Conservation (phyloP, 2,797 vertebrate genomes). For the Stomatorhinus walkeri region DNA sequence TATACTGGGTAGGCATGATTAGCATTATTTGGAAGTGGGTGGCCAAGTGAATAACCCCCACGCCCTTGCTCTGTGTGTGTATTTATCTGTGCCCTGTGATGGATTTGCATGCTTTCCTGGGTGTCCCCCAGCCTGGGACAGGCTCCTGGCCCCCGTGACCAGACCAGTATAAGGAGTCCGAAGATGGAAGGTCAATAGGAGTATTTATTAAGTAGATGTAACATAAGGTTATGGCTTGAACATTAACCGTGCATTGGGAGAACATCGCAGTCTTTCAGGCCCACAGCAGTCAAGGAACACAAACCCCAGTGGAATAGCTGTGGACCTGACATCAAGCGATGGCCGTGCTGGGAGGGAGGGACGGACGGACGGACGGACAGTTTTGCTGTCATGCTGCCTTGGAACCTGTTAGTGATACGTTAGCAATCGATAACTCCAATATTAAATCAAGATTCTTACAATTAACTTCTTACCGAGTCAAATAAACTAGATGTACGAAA, state of each 20-base stretch:
- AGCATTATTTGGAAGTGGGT: background rate
- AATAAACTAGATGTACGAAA: background rate
- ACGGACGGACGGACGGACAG: background rate
- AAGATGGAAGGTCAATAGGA: background rate
- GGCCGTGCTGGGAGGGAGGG: background rate
- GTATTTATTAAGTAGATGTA: background rate
- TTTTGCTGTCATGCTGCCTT: background rate
- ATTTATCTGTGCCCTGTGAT: background rate
- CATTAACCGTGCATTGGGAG: background rate
- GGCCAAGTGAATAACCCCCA: background rate
- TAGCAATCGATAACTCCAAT: background rate
- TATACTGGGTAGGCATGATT: background rate
- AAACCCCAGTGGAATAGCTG: background rate
- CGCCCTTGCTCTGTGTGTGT: background rate
- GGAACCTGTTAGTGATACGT: background rate
- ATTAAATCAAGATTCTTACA: background rate
- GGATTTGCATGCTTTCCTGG: background rate
- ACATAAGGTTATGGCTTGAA: background rate
- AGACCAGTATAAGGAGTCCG: background rate
- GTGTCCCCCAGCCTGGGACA: background rate
- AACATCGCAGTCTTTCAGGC: background rate
- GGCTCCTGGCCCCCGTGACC: background rate
- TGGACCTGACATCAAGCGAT: background rate
- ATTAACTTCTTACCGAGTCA: background rate
- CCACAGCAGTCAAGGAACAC: background rate